Evolutionary conservation across 2,797 vertebrate genomes (phyloP), one percentile per base, ranked within the genome.

Genomic region (Cossypha polioptera): DNA sequence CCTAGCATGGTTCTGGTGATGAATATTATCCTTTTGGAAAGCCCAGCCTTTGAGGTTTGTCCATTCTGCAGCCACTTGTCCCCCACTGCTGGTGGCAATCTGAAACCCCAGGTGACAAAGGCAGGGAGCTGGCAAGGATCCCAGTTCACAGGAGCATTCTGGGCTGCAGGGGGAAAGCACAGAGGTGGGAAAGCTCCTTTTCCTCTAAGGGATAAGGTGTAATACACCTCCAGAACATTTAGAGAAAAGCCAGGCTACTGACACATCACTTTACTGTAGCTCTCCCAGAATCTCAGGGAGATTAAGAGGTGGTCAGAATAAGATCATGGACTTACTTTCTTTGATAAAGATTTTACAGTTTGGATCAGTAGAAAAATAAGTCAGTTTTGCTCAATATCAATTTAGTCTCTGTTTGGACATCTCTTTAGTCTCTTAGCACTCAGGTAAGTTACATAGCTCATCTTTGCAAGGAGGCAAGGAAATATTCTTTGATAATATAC

Each of bases 321-420:
- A 67, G 48, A 79, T 43, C 38, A 57, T 10, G 51, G 67, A 72
- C 38, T 43, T 82, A 81, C 88, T 96, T 96, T 75, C 94, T 86
- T 80, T 94, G 90, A 96, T 91, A 90, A 95, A 68, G 86, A 61
- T 80, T 94, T 95, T 72, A 84, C 35, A 80, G 71, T 91, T 96
- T 31, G 47, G 55, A 92, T 93, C 75, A 83, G 66, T 50, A 90
- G 78, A 95, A 95, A 83, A 91, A 77, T 35, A 88, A 92, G 65
- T 86, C 47, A 80, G 16, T 69, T 90, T 67, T 50, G 33, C 81
- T 92, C 77, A 89, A 31, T 78, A 85, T 57, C 83, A 76, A 24
- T 87, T 87, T 54, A 50, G 51, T 17, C 28, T 80, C 42, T 50
- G 16, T 63, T 89, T 73, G 74, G 75, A 42, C 65, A 40, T 14